Evolutionary conservation across 1,140 invertebrate genomes (phyloP).

Genomic region (Psix sp.): DNA sequence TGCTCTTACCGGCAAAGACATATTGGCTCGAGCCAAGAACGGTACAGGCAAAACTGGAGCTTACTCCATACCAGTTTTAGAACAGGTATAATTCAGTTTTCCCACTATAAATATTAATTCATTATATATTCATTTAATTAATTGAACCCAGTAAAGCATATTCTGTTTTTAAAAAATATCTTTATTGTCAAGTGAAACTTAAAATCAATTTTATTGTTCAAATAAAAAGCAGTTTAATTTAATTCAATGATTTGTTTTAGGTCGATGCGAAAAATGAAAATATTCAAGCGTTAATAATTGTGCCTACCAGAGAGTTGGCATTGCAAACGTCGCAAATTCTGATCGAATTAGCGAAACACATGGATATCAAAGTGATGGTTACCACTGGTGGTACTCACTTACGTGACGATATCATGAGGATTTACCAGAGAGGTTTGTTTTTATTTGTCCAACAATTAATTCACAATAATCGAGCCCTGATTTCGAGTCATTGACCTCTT

Average conservation of each 20-base stretch:
- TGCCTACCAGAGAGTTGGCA: slow-evolving; percentile 98
- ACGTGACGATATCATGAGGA: slow-evolving; percentile 99
- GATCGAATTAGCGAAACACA: slow-evolving; percentile 98
- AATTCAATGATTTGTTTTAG: slow-evolving; percentile 68
- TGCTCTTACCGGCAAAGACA: slow-evolving; percentile 97
- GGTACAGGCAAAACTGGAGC: slow-evolving; percentile 99
- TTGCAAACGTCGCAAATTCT: slow-evolving; percentile 99
- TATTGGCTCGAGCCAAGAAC: slow-evolving; percentile 99
- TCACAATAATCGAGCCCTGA: too few species aligned
- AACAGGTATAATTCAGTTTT: slow-evolving; percentile 78
- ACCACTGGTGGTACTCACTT: slow-evolving; percentile 99
- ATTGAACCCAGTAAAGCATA: too few species aligned
- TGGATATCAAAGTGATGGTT: slow-evolving; percentile 98
- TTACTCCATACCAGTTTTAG: slow-evolving; percentile 98
- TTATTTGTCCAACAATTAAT: too few species aligned
- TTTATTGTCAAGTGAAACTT: too few species aligned
- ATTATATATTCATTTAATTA: too few species aligned
- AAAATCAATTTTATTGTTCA: too few species aligned
- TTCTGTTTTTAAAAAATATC: too few species aligned
- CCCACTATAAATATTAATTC: not conserved
- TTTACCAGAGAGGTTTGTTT: slow-evolving; percentile 93
- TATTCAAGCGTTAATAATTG: slow-evolving; percentile 98
- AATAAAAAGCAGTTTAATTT: too few species aligned
- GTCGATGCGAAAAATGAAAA: slow-evolving; percentile 92
- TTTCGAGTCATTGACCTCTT: slow-evolving; percentile 13